Percentiles rank a stretch among this genome's conserved stretches.
Evolutionary conservation across 2,888 invertebrate genomes (phyloP).

Genomic region (Agonopterix alstromeriana): DNA sequence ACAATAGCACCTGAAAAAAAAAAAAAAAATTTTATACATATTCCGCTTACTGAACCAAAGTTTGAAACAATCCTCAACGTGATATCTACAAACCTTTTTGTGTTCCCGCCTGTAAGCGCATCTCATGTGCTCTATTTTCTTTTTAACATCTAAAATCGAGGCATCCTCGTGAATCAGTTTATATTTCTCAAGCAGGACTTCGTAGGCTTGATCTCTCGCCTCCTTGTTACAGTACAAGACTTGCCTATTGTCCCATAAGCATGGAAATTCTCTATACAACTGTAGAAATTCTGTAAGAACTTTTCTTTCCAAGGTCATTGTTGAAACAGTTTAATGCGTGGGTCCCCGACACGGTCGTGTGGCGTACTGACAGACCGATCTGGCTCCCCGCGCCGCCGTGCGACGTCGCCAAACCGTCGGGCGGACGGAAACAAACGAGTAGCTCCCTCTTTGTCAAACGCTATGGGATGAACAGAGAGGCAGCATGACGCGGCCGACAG

Average conservation of each 20-base stretch:
- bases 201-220: conserved; percentile 14
- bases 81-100: conserved; percentile 15
- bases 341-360: conserved; percentile 12
- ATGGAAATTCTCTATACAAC: conserved; percentile 16
- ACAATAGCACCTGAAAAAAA: conserved; percentile 7
- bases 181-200: conserved; percentile 17
- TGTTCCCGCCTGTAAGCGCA: conserved; percentile 17
- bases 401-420: conserved; percentile 6
- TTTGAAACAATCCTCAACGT: neutral
- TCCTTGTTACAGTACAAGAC: conserved; percentile 14
- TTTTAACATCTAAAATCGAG: conserved; percentile 13
- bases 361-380: conserved; percentile 9
- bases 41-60: neutral
- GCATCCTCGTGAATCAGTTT: conserved; percentile 14
- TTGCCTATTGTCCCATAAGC: conserved; percentile 20
- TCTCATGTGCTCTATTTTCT: conserved; percentile 20
- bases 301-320: conserved; percentile 10
- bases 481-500: conserved; percentile 12
- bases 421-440: conserved; percentile 12
- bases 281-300: conserved; percentile 14
- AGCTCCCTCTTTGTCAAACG: conserved; percentile 13
- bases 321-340: conserved; percentile 1
- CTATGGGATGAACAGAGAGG: conserved; percentile 7
- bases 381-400: conserved; percentile 8
- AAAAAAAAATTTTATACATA: neutral